These are phyloP conservation scores for Tor tambroides DNA, from an alignment of 2,113 vertebrate species.

Conservation along the genomic window DNA sequence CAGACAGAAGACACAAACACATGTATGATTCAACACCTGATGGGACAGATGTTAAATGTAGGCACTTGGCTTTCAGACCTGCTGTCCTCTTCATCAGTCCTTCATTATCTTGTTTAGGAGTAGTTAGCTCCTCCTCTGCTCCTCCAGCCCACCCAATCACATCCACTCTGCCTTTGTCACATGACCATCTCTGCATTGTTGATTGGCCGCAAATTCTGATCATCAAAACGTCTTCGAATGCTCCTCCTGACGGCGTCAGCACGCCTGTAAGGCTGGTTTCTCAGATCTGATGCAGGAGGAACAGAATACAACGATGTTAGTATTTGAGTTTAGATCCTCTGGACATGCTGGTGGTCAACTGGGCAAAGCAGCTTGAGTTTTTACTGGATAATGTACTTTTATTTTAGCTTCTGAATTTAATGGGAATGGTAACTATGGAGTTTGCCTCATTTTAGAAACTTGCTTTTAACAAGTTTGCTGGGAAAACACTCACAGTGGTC, in stretches of 20 bases:
- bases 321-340: conserved; percentile 45
- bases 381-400: neutral
- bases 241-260: conserved; percentile 96
- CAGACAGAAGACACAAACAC: conserved; percentile 38
- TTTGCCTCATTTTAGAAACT: neutral
- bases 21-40: conserved; percentile 65
- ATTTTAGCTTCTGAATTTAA: neutral
- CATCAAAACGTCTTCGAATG: conserved; percentile 90
- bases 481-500: neutral
- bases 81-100: conserved; percentile 63
- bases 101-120: conserved; percentile 60
- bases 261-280: conserved; percentile 97
- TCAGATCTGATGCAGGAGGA: conserved; percentile 84
- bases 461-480: neutral
- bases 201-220: conserved; percentile 88
- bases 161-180: conserved; percentile 73
- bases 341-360: conserved; percentile 83
- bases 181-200: conserved; percentile 86
- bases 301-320: conserved; percentile 63
- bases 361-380: conserved; percentile 88
- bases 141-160: conserved; percentile 57
- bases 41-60: conserved; percentile 69
- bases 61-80: conserved; percentile 89
- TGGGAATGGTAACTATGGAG: neutral
- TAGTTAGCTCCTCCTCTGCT: conserved; percentile 50